Percentiles rank a stretch among this genome's conserved stretches.
Evolutionary conservation across 2,888 invertebrate genomes (phyloP).

Genomic region (Parnassius mnemosyne): DNA sequence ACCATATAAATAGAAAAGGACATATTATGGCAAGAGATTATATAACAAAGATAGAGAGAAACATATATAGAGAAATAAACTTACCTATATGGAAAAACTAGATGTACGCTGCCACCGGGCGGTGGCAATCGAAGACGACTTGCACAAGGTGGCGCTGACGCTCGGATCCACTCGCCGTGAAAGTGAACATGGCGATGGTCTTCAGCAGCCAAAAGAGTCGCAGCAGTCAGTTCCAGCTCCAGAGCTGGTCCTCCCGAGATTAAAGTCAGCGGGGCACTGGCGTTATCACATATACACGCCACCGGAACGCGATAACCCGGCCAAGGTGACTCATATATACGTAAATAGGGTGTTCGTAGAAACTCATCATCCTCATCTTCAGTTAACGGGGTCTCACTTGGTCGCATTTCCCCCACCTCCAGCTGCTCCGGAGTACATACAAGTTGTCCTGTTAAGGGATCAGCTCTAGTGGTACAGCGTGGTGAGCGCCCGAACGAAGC

Average conservation of each 20-base stretch:
- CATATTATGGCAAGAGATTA: too few species aligned
- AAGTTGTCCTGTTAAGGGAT: conserved; percentile 85
- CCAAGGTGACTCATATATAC: conserved; percentile 86
- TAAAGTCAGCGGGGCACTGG: conserved; percentile 55
- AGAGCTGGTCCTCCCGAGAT: conserved; percentile 72
- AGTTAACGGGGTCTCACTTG: conserved; percentile 38
- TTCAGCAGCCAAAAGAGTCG: conserved; percentile 87
- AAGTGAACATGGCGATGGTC: conserved; percentile 91
- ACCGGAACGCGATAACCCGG: conserved; percentile 84
- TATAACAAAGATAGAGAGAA: too few species aligned
- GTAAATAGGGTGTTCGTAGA: conserved; percentile 75
- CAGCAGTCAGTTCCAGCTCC: conserved; percentile 88
- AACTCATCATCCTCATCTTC: conserved; percentile 61
- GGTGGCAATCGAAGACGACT: conserved; percentile 46
- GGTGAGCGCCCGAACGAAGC: conserved; percentile 84
- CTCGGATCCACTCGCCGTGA: conserved; percentile 80
- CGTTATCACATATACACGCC: conserved; percentile 91
- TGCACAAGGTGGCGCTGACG: conserved; percentile 33
- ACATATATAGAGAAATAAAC: conserved; percentile 8
- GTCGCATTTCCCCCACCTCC: conserved; percentile 35
- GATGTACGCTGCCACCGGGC: conserved; percentile 51
- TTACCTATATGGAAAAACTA: conserved; percentile 64
- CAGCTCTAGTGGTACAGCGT: conserved; percentile 85
- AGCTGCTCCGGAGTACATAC: conserved; percentile 49
- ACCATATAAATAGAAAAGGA: background rate